Evolutionary conservation across 2,888 invertebrate genomes (phyloP).

Genomic region (Agrilus biguttatus): DNA sequence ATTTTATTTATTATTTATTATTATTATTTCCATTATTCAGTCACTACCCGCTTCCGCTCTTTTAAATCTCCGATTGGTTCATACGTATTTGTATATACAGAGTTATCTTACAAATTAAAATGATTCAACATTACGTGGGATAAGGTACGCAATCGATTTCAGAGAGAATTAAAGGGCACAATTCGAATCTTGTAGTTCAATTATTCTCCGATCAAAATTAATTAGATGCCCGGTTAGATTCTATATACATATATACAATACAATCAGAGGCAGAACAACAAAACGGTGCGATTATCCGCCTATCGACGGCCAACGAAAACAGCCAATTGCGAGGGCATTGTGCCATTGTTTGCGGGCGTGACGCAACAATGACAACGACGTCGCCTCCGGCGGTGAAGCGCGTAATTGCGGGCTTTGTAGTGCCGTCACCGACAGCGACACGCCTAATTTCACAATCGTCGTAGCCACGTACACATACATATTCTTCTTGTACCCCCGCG

Average conservation of each 20-base stretch:
- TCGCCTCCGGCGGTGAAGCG: constrained; percentile 28
- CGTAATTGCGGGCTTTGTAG: constrained; percentile 33
- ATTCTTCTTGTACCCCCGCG: too few species aligned
- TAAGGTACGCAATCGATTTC: too few species aligned
- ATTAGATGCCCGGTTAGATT: background rate
- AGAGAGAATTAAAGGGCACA: too few species aligned
- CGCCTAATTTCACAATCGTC: constrained; percentile 33
- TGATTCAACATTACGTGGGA: too few species aligned
- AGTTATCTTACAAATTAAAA: too few species aligned
- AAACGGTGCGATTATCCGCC: constrained; percentile 8
- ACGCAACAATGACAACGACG: constrained; percentile 25
- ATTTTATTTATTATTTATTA: too few species aligned
- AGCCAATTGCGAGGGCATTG: constrained; percentile 15
- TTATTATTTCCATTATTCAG: too few species aligned
- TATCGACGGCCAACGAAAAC: constrained; percentile 12
- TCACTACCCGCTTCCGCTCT: too few species aligned
- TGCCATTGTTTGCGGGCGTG: constrained; percentile 25
- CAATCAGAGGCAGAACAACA: background rate
- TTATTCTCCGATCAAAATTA: background rate
- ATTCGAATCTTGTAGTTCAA: too few species aligned
- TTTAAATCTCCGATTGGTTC: too few species aligned
- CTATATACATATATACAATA: too few species aligned
- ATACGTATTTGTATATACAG: too few species aligned
- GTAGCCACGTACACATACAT: constrained; percentile 7
- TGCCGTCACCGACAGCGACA: constrained; percentile 32